phyloP scores from a whole-genome alignment of 2,888 invertebrate species.

The Nemotelus pantherinus region DNA sequence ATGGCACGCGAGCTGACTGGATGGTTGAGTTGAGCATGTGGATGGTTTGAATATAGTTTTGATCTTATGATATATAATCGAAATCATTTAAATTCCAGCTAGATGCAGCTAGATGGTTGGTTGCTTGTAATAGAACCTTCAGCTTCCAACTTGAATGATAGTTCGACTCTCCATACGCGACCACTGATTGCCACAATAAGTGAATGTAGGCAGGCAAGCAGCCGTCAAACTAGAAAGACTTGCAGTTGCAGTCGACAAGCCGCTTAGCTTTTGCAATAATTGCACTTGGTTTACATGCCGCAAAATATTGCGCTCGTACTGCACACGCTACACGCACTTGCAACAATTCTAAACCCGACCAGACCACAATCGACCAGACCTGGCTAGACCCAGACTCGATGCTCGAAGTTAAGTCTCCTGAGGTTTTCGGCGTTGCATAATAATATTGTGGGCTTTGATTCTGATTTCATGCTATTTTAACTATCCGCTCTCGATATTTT shows the following conservation, averaged over 20 bases:
- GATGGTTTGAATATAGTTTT: neutral
- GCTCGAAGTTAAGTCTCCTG: constrained; percentile 15
- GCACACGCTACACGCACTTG: constrained; percentile 27
- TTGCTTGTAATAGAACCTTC: no score
- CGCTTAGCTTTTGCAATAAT: constrained; percentile 17
- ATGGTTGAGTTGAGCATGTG: neutral
- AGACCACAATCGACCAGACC: neutral
- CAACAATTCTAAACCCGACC: constrained; percentile 28
- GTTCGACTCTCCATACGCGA: neutral
- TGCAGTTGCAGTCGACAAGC: neutral
- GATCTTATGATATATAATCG: neutral
- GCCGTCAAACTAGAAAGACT: constrained; percentile 2
- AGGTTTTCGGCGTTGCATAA: constrained; percentile 17
- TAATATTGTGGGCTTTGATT: constrained; percentile 32
- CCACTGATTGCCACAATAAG: neutral
- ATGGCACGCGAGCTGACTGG: neutral
- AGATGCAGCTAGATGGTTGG: no score
- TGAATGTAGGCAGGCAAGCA: constrained; percentile 9
- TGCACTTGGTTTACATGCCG: neutral
- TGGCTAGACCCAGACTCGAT: constrained; percentile 4
- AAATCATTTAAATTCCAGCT: no score
- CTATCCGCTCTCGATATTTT: neutral
- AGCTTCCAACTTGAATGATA: no score
- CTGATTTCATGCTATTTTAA: constrained; percentile 20
- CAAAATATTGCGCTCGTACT: constrained; percentile 7